Conservation (phyloP, 2,797 vertebrate species). For the Hoplostethus mediterraneus region DNA sequence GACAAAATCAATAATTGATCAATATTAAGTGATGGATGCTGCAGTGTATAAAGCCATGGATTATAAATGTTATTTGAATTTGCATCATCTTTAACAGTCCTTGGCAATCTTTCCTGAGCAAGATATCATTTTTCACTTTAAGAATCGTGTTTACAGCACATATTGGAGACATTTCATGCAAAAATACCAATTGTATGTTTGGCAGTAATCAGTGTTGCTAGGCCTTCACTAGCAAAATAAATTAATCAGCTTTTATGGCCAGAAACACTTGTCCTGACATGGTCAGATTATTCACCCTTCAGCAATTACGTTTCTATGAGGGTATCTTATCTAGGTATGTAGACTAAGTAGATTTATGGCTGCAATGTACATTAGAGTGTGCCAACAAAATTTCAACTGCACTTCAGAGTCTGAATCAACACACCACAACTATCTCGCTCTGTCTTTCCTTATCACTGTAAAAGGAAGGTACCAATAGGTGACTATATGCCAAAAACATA, state of each 20-base stretch:
- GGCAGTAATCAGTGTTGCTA: constrained; percentile 10
- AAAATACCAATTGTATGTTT: constrained; percentile 1
- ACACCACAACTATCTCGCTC: not conserved
- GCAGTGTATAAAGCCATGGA: not conserved
- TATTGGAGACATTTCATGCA: not conserved
- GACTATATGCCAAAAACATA: not conserved
- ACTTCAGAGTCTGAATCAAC: not conserved
- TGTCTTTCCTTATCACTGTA: not conserved
- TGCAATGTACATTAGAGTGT: not conserved
- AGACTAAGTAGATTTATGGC: not conserved
- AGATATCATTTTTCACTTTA: not conserved
- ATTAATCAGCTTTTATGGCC: not conserved
- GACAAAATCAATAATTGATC: constrained; percentile 20
- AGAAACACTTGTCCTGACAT: constrained; percentile 2
- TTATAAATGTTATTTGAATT: not conserved
- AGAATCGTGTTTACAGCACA: not conserved
- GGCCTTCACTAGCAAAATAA: not conserved
- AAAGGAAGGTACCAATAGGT: not conserved
- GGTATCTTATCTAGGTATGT: constrained; percentile 8
- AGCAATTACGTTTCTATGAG: not conserved
- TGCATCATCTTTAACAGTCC: not conserved
- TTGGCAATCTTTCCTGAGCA: not conserved
- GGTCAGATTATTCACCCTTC: not conserved
- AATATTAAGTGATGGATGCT: constrained; percentile 2
- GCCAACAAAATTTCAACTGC: not conserved